A percentile compares a stretch with the other conserved stretches of the same genome.
Evolutionary conservation across 2,888 invertebrate species (phyloP).

Genomic region (Pyrrhia umbra): DNA sequence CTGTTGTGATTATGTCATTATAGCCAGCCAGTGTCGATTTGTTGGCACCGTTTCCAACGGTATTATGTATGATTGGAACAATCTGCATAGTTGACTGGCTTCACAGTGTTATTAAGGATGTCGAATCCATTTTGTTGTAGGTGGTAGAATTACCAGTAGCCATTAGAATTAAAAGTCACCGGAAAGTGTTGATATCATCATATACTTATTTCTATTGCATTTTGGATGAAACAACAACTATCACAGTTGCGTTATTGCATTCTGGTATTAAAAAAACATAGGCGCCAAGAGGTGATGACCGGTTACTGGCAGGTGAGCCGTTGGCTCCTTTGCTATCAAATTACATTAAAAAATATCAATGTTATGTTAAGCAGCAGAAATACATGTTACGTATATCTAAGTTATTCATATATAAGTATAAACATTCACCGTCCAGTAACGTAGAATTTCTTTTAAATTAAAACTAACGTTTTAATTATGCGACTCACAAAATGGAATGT

Average conservation of each 20-base stretch:
- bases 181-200: no score
- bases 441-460: conserved; percentile 38
- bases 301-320: neutral
- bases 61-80: conserved; percentile 18
- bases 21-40: conserved; percentile 31
- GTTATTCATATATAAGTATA: conserved; percentile 21
- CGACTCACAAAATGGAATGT: conserved; percentile 34
- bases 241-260: neutral
- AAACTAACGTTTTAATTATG: conserved; percentile 33
- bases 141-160: no score
- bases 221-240: no score
- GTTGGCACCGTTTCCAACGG: conserved; percentile 37
- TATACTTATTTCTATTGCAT: no score
- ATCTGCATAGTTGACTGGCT: conserved; percentile 12
- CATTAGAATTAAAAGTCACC: no score
- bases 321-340: neutral
- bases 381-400: conserved; percentile 20
- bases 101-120: neutral
- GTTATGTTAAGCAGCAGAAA: neutral
- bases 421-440: conserved; percentile 14
- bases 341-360: neutral
- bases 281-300: neutral
- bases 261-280: neutral
- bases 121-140: neutral
- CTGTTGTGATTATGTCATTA: conserved; percentile 53